Percentiles rank a stretch among this genome's conserved stretches.
These are phyloP conservation scores for Hemicrepidius hirtus DNA, from an alignment of 2,888 invertebrate genomes.

Conservation along the genomic window DNA sequence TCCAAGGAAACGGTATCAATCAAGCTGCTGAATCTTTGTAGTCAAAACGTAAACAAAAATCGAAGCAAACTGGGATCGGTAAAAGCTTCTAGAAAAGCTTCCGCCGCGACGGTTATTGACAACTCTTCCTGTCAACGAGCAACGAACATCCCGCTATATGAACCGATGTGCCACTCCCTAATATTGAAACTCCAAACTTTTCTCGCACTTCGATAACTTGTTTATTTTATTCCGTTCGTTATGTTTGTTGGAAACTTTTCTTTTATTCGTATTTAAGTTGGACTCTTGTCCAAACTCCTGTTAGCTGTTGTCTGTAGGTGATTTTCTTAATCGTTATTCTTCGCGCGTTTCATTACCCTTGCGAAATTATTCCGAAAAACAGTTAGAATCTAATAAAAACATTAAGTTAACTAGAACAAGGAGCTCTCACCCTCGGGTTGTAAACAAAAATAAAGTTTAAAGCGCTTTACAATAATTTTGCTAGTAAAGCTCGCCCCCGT, in stretches of 20 bases:
- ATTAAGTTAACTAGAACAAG: neutral
- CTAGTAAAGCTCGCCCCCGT: neutral
- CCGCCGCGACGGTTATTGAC: constrained; percentile 49
- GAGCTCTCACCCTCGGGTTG: neutral
- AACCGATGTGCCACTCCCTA: constrained; percentile 45
- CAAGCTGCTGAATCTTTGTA: constrained; percentile 45
- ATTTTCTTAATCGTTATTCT: constrained; percentile 30
- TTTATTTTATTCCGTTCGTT: constrained; percentile 54
- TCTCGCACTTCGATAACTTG: constrained; percentile 51
- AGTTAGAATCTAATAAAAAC: constrained; percentile 18
- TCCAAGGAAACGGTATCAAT: constrained; percentile 44
- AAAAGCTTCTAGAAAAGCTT: constrained; percentile 44
- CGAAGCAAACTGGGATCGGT: constrained; percentile 37
- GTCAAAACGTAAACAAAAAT: constrained; percentile 51
- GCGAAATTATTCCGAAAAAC: constrained; percentile 24
- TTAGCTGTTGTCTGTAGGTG: constrained; percentile 26
- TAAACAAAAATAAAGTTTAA: neutral
- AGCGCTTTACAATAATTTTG: neutral
- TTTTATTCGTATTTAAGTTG: constrained; percentile 41
- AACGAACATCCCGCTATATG: constrained; percentile 42
- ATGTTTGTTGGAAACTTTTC: constrained; percentile 43
- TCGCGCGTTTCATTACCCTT: constrained; percentile 13
- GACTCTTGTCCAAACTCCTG: constrained; percentile 29
- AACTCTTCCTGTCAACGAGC: constrained; percentile 50
- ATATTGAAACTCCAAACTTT: constrained; percentile 50